Base-by-base conservation (phyloP, 30 jellyfish, hydroid and myxozoan genomes). In the Nemopilema nomurai region DNA sequence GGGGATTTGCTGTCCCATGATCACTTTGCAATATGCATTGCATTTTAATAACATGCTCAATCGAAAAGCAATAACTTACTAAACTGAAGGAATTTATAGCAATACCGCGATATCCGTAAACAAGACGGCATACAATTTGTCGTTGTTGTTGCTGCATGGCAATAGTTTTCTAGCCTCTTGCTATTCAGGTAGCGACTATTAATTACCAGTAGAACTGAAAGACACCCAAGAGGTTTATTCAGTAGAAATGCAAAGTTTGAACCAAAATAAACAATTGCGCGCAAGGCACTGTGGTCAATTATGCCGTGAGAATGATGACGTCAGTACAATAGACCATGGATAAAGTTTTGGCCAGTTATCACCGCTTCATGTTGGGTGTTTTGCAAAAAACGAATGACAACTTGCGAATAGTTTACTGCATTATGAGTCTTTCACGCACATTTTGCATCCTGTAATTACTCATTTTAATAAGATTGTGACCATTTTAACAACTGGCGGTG, bases 401-500 rank as follows among this genome's bases (percentile, higher is more conserved):
- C 13, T 41, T 41, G 13, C 57, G 13, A 41, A 41, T 41, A 6
- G 9, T 41, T 41, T 6, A 6, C 57, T 3, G 57, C 13, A 41
- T 6, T 3, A 41, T 3, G 13, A 41, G 13, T 41, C 57, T 6
- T 41, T 41, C 13, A 41, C 57, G 57, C 9, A 41, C 9, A 3
- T 41, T 41, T 49, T 20, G 33, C 81, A 83, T 83, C 92, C 92
- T 83, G 92, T 63, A 62, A 57, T 83, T 71, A n/a, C 27, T 83
- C 86, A 83, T 83, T 28, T 65, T 71, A 83, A 83, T 57, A 53
- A 83, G 92, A 71, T 73, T 73, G 86, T 33, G 71, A 71, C 79
- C 92, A 53, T 49, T 83, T 41, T 64, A 18, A 16, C 80, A 20
- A 8, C 84, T 17, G 51, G 86, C 86, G 92, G 92, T 33, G 62